Percentiles rank a stretch among this genome's conserved stretches.
These are phyloP conservation scores for Reticulitermes speratus DNA, from an alignment of 1,140 invertebrate genomes.

Conservation along the genomic window DNA sequence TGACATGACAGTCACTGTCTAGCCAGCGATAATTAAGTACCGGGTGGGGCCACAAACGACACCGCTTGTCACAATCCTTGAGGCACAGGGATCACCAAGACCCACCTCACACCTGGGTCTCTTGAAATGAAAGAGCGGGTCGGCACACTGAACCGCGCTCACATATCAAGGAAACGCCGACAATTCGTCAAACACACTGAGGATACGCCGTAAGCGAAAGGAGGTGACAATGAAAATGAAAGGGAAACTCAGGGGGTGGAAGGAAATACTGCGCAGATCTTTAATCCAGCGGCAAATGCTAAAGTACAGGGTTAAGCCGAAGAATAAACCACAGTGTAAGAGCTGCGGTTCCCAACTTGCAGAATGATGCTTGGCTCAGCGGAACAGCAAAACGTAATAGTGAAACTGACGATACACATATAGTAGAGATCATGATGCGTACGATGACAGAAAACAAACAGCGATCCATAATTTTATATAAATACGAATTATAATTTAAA, in stretches of 20 bases:
- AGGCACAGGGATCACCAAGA: background rate
- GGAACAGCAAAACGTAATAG: too few relatives aligned
- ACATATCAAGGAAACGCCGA: constrained; percentile 10
- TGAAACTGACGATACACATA: too few relatives aligned
- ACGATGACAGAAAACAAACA: too few relatives aligned
- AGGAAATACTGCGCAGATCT: background rate
- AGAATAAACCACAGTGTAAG: background rate
- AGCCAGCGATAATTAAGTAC: constrained; percentile 15
- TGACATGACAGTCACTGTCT: constrained; percentile 5
- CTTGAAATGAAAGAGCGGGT: background rate
- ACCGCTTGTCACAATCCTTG: background rate
- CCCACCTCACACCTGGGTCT: background rate
- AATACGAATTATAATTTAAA: too few relatives aligned
- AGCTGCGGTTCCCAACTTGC: too few relatives aligned
- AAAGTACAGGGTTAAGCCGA: background rate
- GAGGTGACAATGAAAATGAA: constrained; percentile 4
- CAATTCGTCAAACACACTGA: background rate
- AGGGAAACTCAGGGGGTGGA: background rate
- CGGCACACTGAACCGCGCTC: background rate
- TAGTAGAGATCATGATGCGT: too few relatives aligned
- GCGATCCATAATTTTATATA: too few relatives aligned
- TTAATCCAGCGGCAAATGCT: background rate
- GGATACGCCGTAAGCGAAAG: background rate
- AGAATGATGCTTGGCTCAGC: too few relatives aligned
- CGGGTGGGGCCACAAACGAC: constrained; percentile 14